Conservation (phyloP, 2,113 vertebrate species). For the Hippocampus abdominalis region DNA sequence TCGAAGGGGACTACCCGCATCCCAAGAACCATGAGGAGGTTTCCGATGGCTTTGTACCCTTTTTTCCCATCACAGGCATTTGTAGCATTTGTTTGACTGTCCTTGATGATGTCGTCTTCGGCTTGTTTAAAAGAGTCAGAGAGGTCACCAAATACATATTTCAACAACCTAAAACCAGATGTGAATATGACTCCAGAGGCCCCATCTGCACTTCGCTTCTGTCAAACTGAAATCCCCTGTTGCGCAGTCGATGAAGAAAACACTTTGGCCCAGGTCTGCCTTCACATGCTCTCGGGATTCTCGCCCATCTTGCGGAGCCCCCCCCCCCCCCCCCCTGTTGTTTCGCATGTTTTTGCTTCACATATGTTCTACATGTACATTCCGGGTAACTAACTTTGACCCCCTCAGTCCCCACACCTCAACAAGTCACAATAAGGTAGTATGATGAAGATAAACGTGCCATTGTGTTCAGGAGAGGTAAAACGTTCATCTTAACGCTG, state of each 20-base stretch:
- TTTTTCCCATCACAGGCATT: neutral
- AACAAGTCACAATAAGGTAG: neutral
- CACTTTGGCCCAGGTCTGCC: neutral
- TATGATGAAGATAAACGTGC: neutral
- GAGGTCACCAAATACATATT: neutral
- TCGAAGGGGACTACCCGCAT: no score
- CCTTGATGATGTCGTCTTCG: neutral
- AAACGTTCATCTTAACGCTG: neutral
- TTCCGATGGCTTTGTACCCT: neutral
- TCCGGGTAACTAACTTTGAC: neutral
- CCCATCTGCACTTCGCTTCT: neutral
- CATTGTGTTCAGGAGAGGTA: neutral
- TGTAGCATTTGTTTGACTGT: neutral
- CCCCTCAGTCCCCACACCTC: neutral
- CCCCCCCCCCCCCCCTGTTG: neutral
- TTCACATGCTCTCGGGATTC: constrained; percentile 13
- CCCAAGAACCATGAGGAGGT: neutral
- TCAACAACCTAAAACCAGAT: neutral
- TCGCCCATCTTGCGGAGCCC: neutral
- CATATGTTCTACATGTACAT: neutral
- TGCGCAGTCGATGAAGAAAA: constrained; percentile 5
- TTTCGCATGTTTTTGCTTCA: neutral
- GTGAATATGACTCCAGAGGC: neutral
- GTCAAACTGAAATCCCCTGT: constrained; percentile 10
- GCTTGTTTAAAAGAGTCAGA: neutral